Evolutionary conservation across 2,113 vertebrate species (phyloP).

Genomic region (Fulica atra): DNA sequence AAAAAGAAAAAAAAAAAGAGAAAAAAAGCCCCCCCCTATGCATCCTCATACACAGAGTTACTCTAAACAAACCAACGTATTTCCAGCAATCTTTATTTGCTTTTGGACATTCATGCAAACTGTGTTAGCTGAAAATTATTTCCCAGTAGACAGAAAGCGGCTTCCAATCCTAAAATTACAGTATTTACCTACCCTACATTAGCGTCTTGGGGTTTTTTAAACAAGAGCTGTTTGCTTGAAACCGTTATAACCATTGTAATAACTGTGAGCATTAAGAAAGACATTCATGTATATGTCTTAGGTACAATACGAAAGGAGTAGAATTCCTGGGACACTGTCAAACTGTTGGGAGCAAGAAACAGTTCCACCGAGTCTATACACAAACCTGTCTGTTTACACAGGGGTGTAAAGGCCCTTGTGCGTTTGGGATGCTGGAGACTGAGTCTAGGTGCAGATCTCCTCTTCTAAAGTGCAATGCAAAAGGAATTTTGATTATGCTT

Average conservation of each 20-base stretch:
- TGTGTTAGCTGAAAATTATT: conserved; percentile 58
- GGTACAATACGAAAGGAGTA: conserved; percentile 20
- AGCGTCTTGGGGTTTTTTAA: not conserved
- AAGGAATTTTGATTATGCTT: conserved; percentile 84
- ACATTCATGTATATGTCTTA: conserved; percentile 36
- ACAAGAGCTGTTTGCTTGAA: conserved; percentile 50
- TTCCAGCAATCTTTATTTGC: conserved; percentile 70
- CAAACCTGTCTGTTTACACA: not conserved
- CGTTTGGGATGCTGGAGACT: conserved; percentile 49
- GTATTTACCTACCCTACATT: conserved; percentile 50
- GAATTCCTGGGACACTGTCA: conserved; percentile 8
- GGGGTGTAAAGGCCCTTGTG: conserved; percentile 41
- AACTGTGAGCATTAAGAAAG: conserved; percentile 52
- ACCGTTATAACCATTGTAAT: conserved; percentile 47
- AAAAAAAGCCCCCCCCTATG: not conserved
- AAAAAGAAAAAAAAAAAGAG: not conserved
- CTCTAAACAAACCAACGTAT: not conserved
- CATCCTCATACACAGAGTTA: conserved; percentile 18
- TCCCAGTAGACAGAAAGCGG: conserved; percentile 64
- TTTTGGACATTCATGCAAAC: conserved; percentile 72
- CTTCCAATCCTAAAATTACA: conserved; percentile 43
- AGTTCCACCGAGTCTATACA: not conserved
- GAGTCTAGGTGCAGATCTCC: conserved; percentile 47
- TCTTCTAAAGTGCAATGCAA: conserved; percentile 81
- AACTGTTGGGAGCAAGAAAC: conserved; percentile 37